Evolutionary conservation across 2,113 vertebrate species (phyloP), one percentile per base, ranked within the genome.

Genomic region (Perca fluviatilis): DNA sequence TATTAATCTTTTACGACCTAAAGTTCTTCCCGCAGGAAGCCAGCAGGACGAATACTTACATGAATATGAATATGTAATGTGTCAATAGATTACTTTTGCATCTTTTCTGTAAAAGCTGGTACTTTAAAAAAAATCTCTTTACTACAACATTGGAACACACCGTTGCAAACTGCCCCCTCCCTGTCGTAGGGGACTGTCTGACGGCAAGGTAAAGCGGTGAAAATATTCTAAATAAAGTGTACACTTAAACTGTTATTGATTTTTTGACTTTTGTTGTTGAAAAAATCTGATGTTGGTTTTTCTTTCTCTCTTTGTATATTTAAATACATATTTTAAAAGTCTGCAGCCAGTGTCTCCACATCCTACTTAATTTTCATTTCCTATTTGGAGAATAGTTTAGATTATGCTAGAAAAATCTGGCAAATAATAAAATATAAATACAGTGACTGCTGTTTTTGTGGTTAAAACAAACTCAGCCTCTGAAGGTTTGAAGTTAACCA

Each of bases 321-420:
- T 27, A 80, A 61, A 77, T 61, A 49, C 27, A 76, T 60, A 60
- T 27, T 19, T 71, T 74, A 21, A 40, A 58, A 67, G 21, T 53
- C 54, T 66, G 53, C 30, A 0, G 5, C 74, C 68, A 57, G 13
- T 13, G 49, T 27, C n/a, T 56, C 21, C 8, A 3, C 21, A 64
- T 63, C 61, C 53, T 19, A n/a, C 14, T 30, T 8, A 1, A 21
- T 0, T 60, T 58, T 23, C 60, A 16, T 51, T 12, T 40, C 11
- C 11, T 4, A 15, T 56, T 16, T 30, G 7, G 11, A 66, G 50
- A 65, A 47, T 5, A 33, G 57, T 56, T 46, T 21, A 49, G 30
- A 54, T 33, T 21, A 61, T 53, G 0, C 61, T 40, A 14, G 25
- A 43, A 27, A 40, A 58, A 19, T 62, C 27, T 53, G n/a, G 25